These are phyloP conservation scores for Hirtodrosophila trivittata DNA, from an alignment of 2,888 invertebrate species.

Conservation along the genomic window DNA sequence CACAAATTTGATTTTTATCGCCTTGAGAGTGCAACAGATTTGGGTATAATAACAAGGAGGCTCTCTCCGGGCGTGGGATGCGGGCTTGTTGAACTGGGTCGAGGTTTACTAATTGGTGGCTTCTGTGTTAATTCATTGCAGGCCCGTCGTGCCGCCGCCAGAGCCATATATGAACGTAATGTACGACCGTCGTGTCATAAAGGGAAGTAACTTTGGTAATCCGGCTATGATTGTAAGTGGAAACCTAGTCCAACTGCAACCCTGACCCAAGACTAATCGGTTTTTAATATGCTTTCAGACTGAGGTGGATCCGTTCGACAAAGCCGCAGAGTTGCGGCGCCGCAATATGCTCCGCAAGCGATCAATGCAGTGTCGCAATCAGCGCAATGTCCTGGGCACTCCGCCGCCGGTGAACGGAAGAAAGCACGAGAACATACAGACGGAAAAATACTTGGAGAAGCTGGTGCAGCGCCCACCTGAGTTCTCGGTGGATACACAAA, in stretches of 20 bases:
- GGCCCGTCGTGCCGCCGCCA: slow-evolving; percentile 75
- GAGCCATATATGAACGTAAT: slow-evolving; percentile 91
- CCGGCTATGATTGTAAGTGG: slow-evolving; percentile 75
- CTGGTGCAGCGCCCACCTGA: slow-evolving; percentile 90
- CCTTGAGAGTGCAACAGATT: slow-evolving; percentile 71
- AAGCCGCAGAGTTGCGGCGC: slow-evolving; percentile 85
- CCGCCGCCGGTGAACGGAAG: slow-evolving; percentile 89
- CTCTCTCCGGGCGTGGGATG: background rate
- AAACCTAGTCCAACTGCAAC: slow-evolving; percentile 21
- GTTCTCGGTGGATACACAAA: slow-evolving; percentile 92
- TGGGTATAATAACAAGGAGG: slow-evolving; percentile 14
- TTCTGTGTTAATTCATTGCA: slow-evolving; percentile 56
- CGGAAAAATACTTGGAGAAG: slow-evolving; percentile 95
- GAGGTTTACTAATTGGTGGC: slow-evolving; percentile 68
- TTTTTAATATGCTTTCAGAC: slow-evolving; percentile 71
- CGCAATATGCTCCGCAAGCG: slow-evolving; percentile 90
- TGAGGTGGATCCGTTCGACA: slow-evolving; percentile 83
- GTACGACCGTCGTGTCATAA: slow-evolving; percentile 93
- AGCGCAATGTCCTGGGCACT: slow-evolving; percentile 85
- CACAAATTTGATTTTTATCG: slow-evolving; percentile 72
- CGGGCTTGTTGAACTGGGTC: slow-evolving; percentile 62
- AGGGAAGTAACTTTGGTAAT: slow-evolving; percentile 90
- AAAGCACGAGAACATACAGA: slow-evolving; percentile 94
- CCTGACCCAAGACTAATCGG: slow-evolving; percentile 57
- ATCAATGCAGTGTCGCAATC: slow-evolving; percentile 85